A percentile compares a stretch with the other conserved stretches of the same genome.
phyloP scores from a whole-genome alignment of 2,797 vertebrate genomes.

The Falco biarmicus region DNA sequence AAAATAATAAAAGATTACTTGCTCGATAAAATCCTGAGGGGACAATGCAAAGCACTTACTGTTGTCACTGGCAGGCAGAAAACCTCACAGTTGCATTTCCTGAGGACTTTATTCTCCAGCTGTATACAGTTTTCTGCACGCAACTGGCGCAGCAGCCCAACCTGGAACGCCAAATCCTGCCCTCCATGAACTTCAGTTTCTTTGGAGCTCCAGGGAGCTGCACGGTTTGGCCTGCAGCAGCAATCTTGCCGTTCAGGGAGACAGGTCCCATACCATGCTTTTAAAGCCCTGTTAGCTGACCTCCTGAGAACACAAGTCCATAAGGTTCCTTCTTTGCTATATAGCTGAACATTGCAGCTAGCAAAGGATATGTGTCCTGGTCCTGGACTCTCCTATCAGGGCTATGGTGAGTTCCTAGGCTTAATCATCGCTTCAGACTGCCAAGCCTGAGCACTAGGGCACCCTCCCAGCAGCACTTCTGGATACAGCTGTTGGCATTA shows the following conservation, averaged over 20 bases:
- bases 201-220: background rate
- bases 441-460: background rate
- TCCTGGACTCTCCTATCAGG: background rate
- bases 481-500: background rate
- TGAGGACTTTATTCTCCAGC: background rate
- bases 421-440: background rate
- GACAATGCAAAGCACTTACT: background rate
- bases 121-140: background rate
- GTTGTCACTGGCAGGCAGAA: background rate
- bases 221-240: background rate
- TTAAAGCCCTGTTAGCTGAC: background rate
- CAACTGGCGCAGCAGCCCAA: background rate
- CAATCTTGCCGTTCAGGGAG: background rate
- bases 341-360: background rate
- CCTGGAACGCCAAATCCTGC: background rate
- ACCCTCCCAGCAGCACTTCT: background rate
- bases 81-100: background rate
- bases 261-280: fast-evolving
- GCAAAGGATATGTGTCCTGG: background rate
- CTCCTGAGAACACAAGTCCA: background rate
- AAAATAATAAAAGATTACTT: background rate
- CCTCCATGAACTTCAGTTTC: background rate
- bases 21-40: background rate
- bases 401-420: background rate
- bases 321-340: background rate